Conservation (phyloP, 2,888 invertebrate genomes). For the Amblyjoppa proteus region DNA sequence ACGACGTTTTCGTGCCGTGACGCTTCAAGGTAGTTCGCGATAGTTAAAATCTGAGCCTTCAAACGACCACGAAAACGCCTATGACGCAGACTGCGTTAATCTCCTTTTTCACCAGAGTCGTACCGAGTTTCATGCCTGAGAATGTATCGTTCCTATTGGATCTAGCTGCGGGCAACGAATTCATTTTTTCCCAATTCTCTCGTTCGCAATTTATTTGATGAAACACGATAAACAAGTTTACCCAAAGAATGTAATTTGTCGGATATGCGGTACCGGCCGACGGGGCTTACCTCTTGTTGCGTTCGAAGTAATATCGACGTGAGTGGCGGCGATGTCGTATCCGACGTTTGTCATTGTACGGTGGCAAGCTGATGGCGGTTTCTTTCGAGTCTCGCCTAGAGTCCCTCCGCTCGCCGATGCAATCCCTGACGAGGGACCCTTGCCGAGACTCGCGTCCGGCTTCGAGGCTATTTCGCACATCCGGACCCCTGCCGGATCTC, state of each 20-base stretch:
- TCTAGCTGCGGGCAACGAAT: background rate
- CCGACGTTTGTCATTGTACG: slow-evolving; percentile 74
- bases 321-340: slow-evolving; percentile 77
- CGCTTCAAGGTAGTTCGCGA: background rate
- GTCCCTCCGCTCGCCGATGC: slow-evolving; percentile 71
- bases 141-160: background rate
- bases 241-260: slow-evolving; percentile 2
- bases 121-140: background rate
- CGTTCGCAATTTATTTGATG: background rate
- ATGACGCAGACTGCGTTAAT: background rate
- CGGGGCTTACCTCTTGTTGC: slow-evolving; percentile 78
- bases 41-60: background rate
- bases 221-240: slow-evolving; percentile 33
- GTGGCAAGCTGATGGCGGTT: slow-evolving; percentile 70
- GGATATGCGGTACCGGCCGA: background rate
- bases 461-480: slow-evolving; percentile 53
- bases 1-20: background rate
- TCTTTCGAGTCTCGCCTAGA: slow-evolving; percentile 74
- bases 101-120: background rate
- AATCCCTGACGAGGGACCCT: slow-evolving; percentile 69
- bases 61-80: background rate
- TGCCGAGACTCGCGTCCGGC: slow-evolving; percentile 73
- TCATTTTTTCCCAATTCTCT: background rate
- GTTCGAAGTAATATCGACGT: slow-evolving; percentile 79
- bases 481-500: slow-evolving; percentile 67